Evolutionary conservation across 2,797 vertebrate genomes (phyloP).

Genomic region (Sebastes minor): DNA sequence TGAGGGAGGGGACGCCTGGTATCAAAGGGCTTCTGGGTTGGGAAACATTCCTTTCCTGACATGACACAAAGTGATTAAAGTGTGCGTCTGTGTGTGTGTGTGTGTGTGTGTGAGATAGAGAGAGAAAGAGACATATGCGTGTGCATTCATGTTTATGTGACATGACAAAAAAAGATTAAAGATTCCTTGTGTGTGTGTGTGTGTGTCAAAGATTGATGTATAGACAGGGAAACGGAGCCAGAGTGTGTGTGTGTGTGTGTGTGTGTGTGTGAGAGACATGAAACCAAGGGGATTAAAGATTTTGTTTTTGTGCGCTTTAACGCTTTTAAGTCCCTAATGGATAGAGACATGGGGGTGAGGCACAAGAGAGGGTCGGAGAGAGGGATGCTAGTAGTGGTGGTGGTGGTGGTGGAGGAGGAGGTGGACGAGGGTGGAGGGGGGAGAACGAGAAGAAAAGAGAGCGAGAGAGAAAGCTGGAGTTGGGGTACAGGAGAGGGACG

Average conservation of each 20-base stretch:
- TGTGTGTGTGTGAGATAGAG: not conserved
- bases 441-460: not conserved
- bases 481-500: constrained; percentile 44
- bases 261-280: not conserved
- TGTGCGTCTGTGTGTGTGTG: constrained; percentile 39
- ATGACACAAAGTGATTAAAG: constrained; percentile 83
- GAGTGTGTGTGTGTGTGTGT: not conserved
- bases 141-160: constrained; percentile 34
- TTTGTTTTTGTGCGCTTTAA: constrained; percentile 60
- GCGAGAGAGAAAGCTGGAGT: constrained; percentile 25
- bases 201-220: constrained; percentile 42
- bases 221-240: constrained; percentile 30
- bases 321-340: constrained; percentile 74
- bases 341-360: constrained; percentile 59
- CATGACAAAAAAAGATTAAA: constrained; percentile 56
- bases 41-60: constrained; percentile 83
- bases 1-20: constrained; percentile 67
- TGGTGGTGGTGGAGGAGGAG: constrained; percentile 14
- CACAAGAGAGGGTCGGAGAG: constrained; percentile 44
- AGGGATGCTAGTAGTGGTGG: constrained; percentile 27
- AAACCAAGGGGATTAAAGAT: constrained; percentile 56
- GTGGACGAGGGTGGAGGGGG: not conserved
- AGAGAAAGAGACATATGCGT: constrained; percentile 18
- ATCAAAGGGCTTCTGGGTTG: constrained; percentile 79
- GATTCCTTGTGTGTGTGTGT: constrained; percentile 20